Conservation (phyloP, 2,888 invertebrate species). For the Oscheius onirici region DNA sequence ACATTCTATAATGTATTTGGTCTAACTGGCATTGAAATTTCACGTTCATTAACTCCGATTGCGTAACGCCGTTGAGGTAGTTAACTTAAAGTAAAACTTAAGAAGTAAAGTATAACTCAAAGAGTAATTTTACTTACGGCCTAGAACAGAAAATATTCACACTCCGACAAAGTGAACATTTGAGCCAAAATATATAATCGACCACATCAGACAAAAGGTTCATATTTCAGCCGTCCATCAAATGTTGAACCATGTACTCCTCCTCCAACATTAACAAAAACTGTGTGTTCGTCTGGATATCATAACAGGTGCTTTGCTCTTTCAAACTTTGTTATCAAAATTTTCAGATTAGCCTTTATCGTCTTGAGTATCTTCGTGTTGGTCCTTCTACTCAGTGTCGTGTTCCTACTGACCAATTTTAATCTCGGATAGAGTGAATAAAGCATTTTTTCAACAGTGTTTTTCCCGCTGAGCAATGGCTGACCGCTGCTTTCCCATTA, state of each 20-base stretch:
- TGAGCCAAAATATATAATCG: background rate
- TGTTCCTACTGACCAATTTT: constrained; percentile 16
- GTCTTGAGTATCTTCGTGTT: constrained; percentile 21
- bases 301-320: no score
- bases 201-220: background rate
- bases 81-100: no score
- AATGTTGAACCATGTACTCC: constrained; percentile 20
- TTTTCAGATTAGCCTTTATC: constrained; percentile 15
- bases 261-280: constrained; percentile 26
- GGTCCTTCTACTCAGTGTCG: constrained; percentile 22
- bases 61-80: no score
- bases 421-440: background rate
- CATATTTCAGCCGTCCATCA: constrained; percentile 4
- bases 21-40: no score
- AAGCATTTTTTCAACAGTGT: background rate
- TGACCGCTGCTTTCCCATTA: constrained; percentile 25
- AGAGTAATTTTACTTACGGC: no score
- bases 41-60: no score
- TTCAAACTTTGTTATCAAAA: no score
- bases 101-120: no score
- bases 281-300: background rate
- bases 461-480: background rate
- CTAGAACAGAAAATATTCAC: no score
- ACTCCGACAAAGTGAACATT: no score
- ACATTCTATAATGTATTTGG: no score